A percentile compares a stretch with the other conserved stretches of the same genome.
These are phyloP conservation scores for Theristicus caerulescens DNA, from an alignment of 2,113 vertebrate species.

Conservation along the genomic window DNA sequence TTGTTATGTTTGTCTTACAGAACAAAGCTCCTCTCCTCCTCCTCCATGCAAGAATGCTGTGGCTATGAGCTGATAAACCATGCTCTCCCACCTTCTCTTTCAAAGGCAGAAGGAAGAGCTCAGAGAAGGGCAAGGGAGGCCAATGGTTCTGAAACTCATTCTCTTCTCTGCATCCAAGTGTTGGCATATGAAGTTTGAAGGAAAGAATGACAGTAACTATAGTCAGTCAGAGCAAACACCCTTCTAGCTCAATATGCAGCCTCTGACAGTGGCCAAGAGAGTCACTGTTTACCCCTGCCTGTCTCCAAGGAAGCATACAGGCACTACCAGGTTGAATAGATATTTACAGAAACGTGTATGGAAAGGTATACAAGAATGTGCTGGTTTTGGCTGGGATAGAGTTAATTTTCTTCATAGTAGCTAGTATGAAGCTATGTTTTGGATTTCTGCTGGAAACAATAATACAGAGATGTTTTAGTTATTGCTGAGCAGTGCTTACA, in stretches of 20 bases:
- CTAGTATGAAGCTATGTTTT: too few species aligned
- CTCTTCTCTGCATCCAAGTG: background rate
- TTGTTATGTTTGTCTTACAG: background rate
- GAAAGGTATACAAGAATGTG: background rate
- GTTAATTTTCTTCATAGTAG: too few species aligned
- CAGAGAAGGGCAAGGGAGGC: background rate
- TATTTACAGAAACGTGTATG: background rate
- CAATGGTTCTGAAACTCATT: background rate
- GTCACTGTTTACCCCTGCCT: background rate
- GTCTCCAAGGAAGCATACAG: background rate
- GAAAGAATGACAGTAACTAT: background rate
- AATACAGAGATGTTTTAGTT: too few species aligned
- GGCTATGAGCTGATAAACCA: background rate
- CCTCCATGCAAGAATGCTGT: background rate
- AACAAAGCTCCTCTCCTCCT: background rate
- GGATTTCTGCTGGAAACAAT: too few species aligned
- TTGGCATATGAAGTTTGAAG: background rate
- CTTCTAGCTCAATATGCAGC: background rate
- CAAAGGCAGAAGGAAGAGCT: background rate
- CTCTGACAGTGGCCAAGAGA: background rate
- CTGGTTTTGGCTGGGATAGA: too few species aligned
- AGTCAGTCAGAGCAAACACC: background rate
- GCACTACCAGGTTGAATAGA: background rate
- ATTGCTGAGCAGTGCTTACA: too few species aligned
- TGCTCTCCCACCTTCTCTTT: background rate